Conservation (phyloP, 2,113 vertebrate species). For the Calidris pygmaea region DNA sequence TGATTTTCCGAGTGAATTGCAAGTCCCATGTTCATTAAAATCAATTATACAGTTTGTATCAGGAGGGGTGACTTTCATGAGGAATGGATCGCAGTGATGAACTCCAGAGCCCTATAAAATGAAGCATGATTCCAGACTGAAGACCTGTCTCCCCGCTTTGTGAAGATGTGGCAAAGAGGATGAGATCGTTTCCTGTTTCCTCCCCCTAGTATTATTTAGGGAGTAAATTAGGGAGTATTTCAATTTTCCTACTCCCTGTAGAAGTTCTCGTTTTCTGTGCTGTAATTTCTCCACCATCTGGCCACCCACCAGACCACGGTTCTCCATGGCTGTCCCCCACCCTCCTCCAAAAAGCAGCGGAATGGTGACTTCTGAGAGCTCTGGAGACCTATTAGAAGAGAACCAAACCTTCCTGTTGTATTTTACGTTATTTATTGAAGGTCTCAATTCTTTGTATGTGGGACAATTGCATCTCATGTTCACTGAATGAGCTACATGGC, state of each 20-base stretch:
- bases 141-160: not conserved
- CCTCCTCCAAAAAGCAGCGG: not conserved
- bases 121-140: not conserved
- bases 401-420: not conserved
- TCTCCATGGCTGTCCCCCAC: not conserved
- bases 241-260: not conserved
- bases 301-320: not conserved
- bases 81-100: not conserved
- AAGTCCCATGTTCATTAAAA: not conserved
- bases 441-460: not conserved
- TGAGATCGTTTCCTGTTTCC: not conserved
- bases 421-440: not conserved
- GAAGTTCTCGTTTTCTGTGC: not conserved
- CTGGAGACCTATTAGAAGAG: not conserved
- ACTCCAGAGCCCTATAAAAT: not conserved
- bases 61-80: not conserved
- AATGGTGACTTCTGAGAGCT: not conserved
- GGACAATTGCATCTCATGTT: not conserved
- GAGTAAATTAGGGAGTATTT: not conserved
- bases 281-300: not conserved
- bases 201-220: not conserved
- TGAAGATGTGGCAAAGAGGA: not conserved
- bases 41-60: not conserved
- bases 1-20: not conserved
- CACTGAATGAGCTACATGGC: not conserved